Evolutionary conservation across 1,140 invertebrate species (phyloP).

Genomic region (Antheraea mylitta): DNA sequence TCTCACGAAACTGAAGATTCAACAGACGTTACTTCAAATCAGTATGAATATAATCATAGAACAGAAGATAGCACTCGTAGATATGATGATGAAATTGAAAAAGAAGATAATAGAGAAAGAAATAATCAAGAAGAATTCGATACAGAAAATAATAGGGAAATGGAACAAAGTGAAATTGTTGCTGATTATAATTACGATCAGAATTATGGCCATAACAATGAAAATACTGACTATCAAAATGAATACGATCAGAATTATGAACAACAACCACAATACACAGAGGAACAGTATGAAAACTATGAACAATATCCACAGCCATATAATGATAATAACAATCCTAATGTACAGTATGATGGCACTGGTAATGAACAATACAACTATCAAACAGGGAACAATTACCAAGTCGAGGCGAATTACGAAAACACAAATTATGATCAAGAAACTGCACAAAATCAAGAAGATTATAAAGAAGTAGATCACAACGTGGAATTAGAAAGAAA

Average conservation of each 20-base stretch:
- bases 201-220: constrained; percentile 29
- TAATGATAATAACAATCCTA: constrained; percentile 29
- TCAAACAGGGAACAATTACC: constrained; percentile 47
- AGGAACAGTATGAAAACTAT: constrained; percentile 52
- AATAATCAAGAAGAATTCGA: constrained; percentile 18
- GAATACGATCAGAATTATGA: too few relatives aligned
- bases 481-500: constrained; percentile 1
- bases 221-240: constrained; percentile 10
- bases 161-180: constrained; percentile 27
- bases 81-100: constrained; percentile 14
- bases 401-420: constrained; percentile 47
- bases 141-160: constrained; percentile 16
- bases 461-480: constrained; percentile 16
- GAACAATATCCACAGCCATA: constrained; percentile 57
- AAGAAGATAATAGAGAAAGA: constrained; percentile 18
- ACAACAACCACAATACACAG: constrained; percentile 35
- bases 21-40: constrained; percentile 6
- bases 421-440: constrained; percentile 46
- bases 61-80: not conserved
- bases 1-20: constrained; percentile 10
- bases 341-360: constrained; percentile 40
- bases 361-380: constrained; percentile 41
- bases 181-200: constrained; percentile 37
- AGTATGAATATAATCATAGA: constrained; percentile 13
- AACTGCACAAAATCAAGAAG: constrained; percentile 32